Percentiles rank a stretch among this genome's conserved stretches.
Evolutionary conservation across 1,140 invertebrate genomes (phyloP).

Genomic region (Phymorhynchus buccinoides): DNA sequence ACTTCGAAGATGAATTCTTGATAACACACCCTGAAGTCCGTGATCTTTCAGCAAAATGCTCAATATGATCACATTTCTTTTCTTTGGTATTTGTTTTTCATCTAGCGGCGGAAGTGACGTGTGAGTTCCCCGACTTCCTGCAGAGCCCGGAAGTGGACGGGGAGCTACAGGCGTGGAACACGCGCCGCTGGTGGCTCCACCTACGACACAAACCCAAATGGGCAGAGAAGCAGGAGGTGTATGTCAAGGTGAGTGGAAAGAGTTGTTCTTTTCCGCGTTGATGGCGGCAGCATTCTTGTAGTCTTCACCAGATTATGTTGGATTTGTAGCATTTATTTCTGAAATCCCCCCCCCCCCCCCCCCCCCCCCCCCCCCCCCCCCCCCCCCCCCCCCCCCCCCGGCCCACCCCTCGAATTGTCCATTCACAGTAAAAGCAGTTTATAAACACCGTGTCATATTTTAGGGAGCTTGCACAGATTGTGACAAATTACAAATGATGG

Average conservation of each 20-base stretch:
- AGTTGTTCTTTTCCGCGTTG: too few species aligned
- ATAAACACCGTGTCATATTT: too few species aligned
- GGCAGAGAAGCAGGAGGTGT: conserved; percentile 61
- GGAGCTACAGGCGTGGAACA: conserved; percentile 52
- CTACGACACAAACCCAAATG: conserved; percentile 53
- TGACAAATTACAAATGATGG: too few species aligned
- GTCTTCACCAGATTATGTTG: too few species aligned
- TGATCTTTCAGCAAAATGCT: too few species aligned
- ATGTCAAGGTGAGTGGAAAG: conserved; percentile 45
- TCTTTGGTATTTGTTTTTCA: conserved; percentile 8
- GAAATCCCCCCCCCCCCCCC: neutral
- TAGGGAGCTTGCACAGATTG: too few species aligned
- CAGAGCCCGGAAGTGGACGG: conserved; percentile 53
- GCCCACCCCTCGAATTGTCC: too few species aligned
- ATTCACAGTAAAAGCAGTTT: too few species aligned
- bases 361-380: neutral
- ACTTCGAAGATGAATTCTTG: too few species aligned
- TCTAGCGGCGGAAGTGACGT: conserved; percentile 46
- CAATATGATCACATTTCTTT: too few species aligned
- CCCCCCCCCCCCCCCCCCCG: neutral
- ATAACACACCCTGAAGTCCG: too few species aligned
- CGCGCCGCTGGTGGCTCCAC: conserved; percentile 58
- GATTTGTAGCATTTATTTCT: neutral
- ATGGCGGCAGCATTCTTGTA: too few species aligned
- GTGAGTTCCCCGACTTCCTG: conserved; percentile 57